Conservation (phyloP, 2,797 vertebrate genomes). For the Octomys mimax region DNA sequence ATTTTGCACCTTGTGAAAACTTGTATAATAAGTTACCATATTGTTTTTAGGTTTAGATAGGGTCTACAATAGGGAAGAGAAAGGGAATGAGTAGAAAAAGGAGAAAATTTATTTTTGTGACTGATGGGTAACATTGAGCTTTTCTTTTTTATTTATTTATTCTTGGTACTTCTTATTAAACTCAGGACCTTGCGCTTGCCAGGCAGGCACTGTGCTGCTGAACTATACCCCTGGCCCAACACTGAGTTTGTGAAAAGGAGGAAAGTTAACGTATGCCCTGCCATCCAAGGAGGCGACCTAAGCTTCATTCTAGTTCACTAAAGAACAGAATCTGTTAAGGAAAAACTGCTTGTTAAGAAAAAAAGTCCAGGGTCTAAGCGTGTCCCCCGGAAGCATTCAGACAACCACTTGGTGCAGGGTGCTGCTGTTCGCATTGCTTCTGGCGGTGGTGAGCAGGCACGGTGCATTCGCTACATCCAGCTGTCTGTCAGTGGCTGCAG, state of each 20-base stretch:
- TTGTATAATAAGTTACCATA: slow-evolving; percentile 67
- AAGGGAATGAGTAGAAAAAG: not conserved
- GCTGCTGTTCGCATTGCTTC: not conserved
- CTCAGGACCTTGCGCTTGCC: no score
- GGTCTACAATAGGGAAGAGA: not conserved
- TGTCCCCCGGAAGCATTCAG: not conserved
- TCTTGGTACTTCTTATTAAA: no score
- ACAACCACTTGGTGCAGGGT: not conserved
- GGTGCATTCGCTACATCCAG: not conserved
- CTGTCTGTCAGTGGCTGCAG: not conserved
- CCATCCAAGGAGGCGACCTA: not conserved
- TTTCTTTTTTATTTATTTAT: no score
- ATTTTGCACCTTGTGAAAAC: slow-evolving; percentile 82
- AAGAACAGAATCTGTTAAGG: not conserved
- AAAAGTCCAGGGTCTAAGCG: not conserved
- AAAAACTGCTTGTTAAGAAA: not conserved
- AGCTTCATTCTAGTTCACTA: not conserved
- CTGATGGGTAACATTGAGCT: not conserved
- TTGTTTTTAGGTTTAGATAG: slow-evolving; percentile 74
- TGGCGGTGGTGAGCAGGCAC: not conserved
- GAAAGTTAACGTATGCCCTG: not conserved
- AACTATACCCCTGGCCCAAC: no score
- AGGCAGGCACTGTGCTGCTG: no score
- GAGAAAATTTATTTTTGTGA: not conserved
- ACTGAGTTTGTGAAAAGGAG: not conserved